Evolutionary conservation across 2,797 vertebrate genomes (phyloP), one percentile per base, ranked within the genome.

Genomic region (Halcyon smyrnensis): DNA sequence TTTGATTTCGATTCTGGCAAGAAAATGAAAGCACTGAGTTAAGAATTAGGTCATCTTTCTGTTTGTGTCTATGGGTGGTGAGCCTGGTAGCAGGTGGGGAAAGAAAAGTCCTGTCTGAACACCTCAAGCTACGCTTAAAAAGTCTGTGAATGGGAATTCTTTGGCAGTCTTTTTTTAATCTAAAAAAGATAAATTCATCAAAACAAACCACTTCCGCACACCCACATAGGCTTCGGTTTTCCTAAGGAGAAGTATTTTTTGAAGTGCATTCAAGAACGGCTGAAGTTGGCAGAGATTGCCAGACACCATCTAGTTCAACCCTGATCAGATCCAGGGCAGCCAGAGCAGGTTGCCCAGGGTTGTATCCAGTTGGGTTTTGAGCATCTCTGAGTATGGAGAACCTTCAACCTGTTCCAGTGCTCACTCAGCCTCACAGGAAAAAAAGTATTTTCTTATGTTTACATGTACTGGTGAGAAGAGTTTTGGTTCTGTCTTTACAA

Each of bases 1-100:
- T 74, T 56, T 67, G 39, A 89, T 92, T 95, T 93, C 23, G 64
- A 39, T 91, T 15, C 87, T 57, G 51, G 65, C 36, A 17, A 71
- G 84, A 71, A 77, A 13, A 41, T 6, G 56, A 57, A 80, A 30
- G 32, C 48, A 3, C 28, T 71, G 64, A 78, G 48, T 76, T 37
- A 37, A 32, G 10, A 53, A 30, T 76, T 37, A 41, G 34, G 10
- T 87, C 3, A 2, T 53, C 64, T 48, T 89, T 75, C 28, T 85
- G 3, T 48, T 67, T 23, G 15, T 37, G n/a, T 34, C 48, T 48
- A 0, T 19, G 5, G 32, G 37, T 54, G 28, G 19, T 32, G n/a
- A 95, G 65, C 32, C 39, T 37, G 45, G 34, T 20, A 53, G 54
- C 16, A 46, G 20, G 63, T 74, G 10, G 1, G 11, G 46, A 21